phyloP scores from a whole-genome alignment of 2,113 vertebrate species.

The Nyctibius bracteatus region DNA sequence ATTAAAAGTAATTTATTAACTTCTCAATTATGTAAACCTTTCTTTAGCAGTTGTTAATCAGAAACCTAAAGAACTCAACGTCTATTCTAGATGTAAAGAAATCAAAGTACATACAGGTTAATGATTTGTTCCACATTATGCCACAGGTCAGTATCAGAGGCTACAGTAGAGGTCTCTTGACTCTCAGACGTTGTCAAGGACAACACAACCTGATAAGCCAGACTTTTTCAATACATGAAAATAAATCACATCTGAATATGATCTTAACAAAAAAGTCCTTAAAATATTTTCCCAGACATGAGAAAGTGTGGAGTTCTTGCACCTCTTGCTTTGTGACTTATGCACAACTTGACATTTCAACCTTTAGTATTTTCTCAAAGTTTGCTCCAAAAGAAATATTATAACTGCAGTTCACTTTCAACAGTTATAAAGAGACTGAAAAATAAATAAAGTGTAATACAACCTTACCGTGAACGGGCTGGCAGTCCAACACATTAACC shows the following conservation, averaged over 20 bases:
- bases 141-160: neutral
- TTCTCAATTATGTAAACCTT: neutral
- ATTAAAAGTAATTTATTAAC: neutral
- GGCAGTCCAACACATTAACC: conserved; percentile 90
- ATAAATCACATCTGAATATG: neutral
- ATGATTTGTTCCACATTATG: neutral
- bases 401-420: neutral
- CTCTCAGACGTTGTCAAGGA: neutral
- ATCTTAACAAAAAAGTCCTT: neutral
- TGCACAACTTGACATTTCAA: neutral
- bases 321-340: neutral
- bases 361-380: neutral
- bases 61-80: neutral
- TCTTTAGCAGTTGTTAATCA: neutral
- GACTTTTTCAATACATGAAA: neutral
- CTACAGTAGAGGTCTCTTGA: neutral
- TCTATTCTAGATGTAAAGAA: neutral
- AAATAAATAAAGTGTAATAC: neutral
- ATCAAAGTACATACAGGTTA: neutral
- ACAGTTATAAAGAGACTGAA: neutral
- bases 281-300: neutral
- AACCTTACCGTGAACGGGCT: conserved; percentile 90
- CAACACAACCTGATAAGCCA: neutral
- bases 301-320: neutral
- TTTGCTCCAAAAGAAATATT: neutral